Evolutionary conservation across 2,113 vertebrate species (phyloP).

Genomic region (Lathamus discolor): DNA sequence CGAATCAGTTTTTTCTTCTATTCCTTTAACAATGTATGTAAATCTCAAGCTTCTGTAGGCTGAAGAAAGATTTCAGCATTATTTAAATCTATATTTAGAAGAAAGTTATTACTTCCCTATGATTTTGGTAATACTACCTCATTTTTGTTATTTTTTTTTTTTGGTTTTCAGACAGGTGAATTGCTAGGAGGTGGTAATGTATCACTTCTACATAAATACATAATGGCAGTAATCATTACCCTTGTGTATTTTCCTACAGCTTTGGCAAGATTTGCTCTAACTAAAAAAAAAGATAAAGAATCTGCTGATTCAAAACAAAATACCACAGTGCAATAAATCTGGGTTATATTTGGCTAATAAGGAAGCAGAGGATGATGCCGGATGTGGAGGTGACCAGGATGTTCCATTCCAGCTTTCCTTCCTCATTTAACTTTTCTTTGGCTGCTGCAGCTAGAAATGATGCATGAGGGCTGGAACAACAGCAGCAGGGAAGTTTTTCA

Average conservation of each 20-base stretch:
- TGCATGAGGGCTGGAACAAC: background rate
- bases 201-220: background rate
- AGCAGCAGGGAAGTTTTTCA: background rate
- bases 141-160: background rate
- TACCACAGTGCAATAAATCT: background rate
- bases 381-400: constrained; percentile 50
- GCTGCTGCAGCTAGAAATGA: background rate
- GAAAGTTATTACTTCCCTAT: background rate
- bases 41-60: background rate
- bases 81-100: background rate
- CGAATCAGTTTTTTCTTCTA: background rate
- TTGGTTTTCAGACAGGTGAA: background rate
- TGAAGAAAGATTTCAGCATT: background rate
- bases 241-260: background rate
- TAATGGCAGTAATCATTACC: background rate
- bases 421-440: constrained; percentile 53
- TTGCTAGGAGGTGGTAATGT: background rate
- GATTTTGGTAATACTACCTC: background rate
- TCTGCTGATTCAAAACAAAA: constrained; percentile 13
- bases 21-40: background rate
- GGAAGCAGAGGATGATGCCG: background rate
- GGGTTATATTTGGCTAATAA: constrained; percentile 34
- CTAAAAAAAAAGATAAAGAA: background rate
- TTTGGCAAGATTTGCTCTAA: background rate
- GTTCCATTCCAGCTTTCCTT: constrained; percentile 62